Evolutionary conservation across 2,113 vertebrate species (phyloP), one percentile per base, ranked within the genome.

Genomic region (Nibea albiflora): DNA sequence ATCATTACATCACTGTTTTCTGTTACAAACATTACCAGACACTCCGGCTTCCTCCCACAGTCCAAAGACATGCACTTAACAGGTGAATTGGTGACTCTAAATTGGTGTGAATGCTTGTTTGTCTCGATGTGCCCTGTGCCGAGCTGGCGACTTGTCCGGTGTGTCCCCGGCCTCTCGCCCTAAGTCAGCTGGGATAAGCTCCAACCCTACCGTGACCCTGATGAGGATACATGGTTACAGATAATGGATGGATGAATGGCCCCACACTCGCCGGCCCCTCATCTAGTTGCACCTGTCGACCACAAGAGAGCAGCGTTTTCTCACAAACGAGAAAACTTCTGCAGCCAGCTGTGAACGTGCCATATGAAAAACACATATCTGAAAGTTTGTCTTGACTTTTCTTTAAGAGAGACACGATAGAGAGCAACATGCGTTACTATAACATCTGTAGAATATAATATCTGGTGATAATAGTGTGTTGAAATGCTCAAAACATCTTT

Each of bases 241-340:
- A 39, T 39, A 9, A 39, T 39, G 35, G 31, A 31, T 31, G 31
- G 31, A 31, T 31, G 31, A 5, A 31, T 31, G 31, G 35, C 2
- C 2, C 8, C 35, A 39, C 35, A 39, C 35, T 39, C 7, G 19
- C 44, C 24, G 28, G 46, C 49, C 17, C 20, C 26, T 66, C n/a
- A 42, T 22, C 3, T 17, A 1, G 0, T n/a, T 42, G 46, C n/a
- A n/a, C n/a, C n/a, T n/a, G n/a, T 3, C 47, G 6, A 56, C 76
- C 90, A 87, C 84, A 28, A 84, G 89, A 84, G 87, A 4, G 87
- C 77, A 90, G 80, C 53, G 67, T 73, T 73, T 68, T 53, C 56
- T 73, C 15, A 89, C 39, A 72, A 73, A 86, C 31, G 12, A 6
- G 2, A 26, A 46, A 5, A 8, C 24, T 0, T 15, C 19, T 69